A percentile compares a stretch with the other conserved stretches of the same genome.
These are phyloP conservation scores for Pecten maximus DNA, from an alignment of 2,888 invertebrate genomes.

Conservation along the genomic window DNA sequence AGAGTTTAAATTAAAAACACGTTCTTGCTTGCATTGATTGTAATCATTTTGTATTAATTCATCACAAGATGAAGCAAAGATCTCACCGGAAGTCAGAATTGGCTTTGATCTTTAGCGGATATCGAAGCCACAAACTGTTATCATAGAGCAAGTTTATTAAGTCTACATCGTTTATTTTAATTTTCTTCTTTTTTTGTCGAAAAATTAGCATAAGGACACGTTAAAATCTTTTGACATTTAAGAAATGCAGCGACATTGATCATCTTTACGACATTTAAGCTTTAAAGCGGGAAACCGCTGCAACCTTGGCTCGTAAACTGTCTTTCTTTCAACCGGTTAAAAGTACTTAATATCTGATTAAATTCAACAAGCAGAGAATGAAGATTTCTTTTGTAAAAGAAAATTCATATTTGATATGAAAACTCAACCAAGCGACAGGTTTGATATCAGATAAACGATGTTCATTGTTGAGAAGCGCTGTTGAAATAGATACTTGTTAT, in stretches of 20 bases:
- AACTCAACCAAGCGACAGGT: neutral
- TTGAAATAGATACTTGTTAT: neutral
- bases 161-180: neutral
- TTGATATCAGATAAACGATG: neutral
- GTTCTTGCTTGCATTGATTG: neutral
- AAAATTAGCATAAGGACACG: neutral
- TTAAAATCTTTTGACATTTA: neutral
- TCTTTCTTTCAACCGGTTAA: neutral
- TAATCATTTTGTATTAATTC: neutral
- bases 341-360: neutral
- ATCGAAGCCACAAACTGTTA: neutral
- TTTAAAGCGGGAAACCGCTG: neutral
- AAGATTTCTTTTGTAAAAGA: neutral
- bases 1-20: neutral
- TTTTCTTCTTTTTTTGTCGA: neutral
- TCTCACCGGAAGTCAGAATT: neutral
- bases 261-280: neutral
- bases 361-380: neutral
- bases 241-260: neutral
- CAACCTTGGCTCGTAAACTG: neutral
- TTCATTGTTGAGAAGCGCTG: neutral
- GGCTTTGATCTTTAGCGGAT: neutral
- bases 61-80: neutral
- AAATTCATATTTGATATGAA: neutral
- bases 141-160: neutral